phyloP scores from a whole-genome alignment of 2,797 vertebrate genomes.

The Eulemur coronatus region DNA sequence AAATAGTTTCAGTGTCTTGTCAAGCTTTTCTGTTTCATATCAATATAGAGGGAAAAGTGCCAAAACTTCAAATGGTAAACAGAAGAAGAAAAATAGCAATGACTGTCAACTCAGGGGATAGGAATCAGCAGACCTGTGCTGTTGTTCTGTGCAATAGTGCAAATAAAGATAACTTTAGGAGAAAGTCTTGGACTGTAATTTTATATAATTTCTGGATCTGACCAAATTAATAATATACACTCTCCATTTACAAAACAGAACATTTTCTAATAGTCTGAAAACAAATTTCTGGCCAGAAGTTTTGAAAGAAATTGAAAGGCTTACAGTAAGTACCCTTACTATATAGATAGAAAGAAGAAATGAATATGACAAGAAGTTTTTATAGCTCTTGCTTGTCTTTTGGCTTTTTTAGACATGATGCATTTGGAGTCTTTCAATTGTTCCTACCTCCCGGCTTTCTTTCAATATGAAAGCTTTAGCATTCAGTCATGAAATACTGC shows the following conservation, averaged over 20 bases:
- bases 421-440: slow-evolving; percentile 10
- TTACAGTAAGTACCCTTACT: not conserved
- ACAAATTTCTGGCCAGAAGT: slow-evolving; percentile 20
- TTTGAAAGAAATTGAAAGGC: slow-evolving; percentile 29
- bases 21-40: slow-evolving; percentile 61
- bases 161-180: slow-evolving; percentile 10
- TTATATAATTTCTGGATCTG: slow-evolving; percentile 44
- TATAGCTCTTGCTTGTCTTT: slow-evolving; percentile 49
- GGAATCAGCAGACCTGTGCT: not conserved
- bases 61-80: slow-evolving; percentile 53
- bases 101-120: slow-evolving; percentile 3
- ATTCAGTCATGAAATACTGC: slow-evolving; percentile 66
- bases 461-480: slow-evolving; percentile 42
- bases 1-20: slow-evolving; percentile 57
- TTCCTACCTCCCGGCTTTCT: slow-evolving; percentile 54
- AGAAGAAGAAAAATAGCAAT: slow-evolving; percentile 36
- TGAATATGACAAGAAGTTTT: slow-evolving; percentile 58
- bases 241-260: slow-evolving; percentile 37
- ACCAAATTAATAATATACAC: not conserved
- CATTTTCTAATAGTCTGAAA: not conserved
- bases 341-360: slow-evolving; percentile 54
- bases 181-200: not conserved
- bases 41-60: slow-evolving; percentile 34
- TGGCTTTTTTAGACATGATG: slow-evolving; percentile 57
- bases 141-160: not conserved